These are phyloP conservation scores for Athalia circularis DNA, from an alignment of 2,888 invertebrate genomes.

Conservation along the genomic window DNA sequence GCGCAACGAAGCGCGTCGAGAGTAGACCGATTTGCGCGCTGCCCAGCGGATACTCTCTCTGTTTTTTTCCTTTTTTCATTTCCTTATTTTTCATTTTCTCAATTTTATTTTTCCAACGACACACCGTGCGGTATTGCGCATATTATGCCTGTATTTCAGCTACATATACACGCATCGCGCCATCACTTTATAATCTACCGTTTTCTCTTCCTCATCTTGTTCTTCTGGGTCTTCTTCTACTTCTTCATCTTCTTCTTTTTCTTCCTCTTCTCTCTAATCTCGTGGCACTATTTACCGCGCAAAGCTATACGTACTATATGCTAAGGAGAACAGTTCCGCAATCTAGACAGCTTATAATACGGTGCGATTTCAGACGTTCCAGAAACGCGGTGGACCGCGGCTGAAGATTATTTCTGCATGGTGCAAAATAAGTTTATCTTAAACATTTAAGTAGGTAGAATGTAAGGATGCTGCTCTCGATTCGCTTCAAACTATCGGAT, in stretches of 20 bases:
- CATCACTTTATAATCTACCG: not conserved
- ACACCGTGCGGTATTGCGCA: not conserved
- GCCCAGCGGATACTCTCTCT: not conserved
- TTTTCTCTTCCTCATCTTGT: not conserved
- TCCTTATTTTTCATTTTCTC: no score
- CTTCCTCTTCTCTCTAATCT: conserved; percentile 30
- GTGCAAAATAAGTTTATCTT: not conserved
- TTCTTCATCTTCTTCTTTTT: conserved; percentile 34
- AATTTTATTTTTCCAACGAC: not conserved
- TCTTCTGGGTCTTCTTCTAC: conserved; percentile 3
- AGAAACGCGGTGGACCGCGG: conserved; percentile 34
- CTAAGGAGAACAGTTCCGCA: not conserved
- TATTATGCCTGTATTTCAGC: not conserved
- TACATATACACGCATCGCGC: conserved; percentile 2
- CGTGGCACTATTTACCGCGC: conserved; percentile 52
- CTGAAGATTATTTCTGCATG: not conserved
- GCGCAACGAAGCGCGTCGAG: conserved; percentile 62
- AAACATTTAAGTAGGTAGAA: not conserved
- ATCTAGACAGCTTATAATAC: not conserved
- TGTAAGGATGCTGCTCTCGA: conserved; percentile 14
- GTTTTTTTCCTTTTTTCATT: no score
- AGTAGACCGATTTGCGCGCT: conserved; percentile 21
- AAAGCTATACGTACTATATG: conserved; percentile 47
- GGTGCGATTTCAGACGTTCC: conserved; percentile 13
- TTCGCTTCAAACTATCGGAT: conserved; percentile 35